These are phyloP conservation scores for Pristis pectinata DNA, from an alignment of 2,797 vertebrate species.

Conservation along the genomic window DNA sequence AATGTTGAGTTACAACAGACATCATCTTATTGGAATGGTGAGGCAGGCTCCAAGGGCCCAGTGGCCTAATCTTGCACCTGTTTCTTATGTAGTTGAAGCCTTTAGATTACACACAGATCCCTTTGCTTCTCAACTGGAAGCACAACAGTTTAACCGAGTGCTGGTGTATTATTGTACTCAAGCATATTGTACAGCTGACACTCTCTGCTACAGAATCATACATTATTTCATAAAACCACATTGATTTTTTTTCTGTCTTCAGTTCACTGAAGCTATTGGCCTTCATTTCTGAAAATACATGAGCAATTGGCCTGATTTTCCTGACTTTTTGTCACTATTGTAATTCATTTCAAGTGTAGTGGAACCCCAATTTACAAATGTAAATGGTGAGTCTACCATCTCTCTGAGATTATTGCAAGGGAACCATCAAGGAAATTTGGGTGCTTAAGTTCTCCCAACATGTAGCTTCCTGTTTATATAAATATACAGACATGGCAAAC, in stretches of 20 bases:
- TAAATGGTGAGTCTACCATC: background rate
- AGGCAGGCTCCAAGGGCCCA: too few relatives aligned
- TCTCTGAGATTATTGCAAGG: background rate
- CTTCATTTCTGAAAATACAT: background rate
- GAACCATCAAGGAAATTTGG: background rate
- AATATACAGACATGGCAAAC: background rate
- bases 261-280: background rate
- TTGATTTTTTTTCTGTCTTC: background rate
- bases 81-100: background rate
- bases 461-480: background rate
- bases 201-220: background rate
- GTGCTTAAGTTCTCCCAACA: background rate
- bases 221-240: background rate
- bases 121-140: background rate
- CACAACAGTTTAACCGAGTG: background rate
- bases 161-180: background rate
- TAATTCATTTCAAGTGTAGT: background rate
- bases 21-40: too few relatives aligned
- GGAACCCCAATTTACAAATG: background rate
- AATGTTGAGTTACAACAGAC: too few relatives aligned
- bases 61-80: too few relatives aligned
- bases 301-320: background rate
- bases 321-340: background rate
- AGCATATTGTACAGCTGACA: background rate
- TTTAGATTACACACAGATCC: background rate